Evolutionary conservation across 2,113 vertebrate genomes (phyloP).

Genomic region (Natator depressus): DNA sequence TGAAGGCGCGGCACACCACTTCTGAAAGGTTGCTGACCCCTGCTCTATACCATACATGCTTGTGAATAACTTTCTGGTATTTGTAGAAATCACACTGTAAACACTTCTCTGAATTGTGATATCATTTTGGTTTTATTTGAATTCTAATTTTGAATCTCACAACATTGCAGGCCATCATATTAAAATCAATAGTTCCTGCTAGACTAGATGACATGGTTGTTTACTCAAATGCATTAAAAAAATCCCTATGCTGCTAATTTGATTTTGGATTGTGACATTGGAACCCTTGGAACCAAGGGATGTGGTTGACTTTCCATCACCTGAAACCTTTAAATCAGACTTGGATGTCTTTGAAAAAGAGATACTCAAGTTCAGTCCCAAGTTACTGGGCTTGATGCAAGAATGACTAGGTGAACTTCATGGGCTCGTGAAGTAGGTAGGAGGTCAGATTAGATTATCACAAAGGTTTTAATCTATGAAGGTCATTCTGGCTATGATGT

Average conservation of each 20-base stretch:
- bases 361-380: background rate
- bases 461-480: background rate
- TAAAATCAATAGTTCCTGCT: background rate
- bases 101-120: background rate
- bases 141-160: background rate
- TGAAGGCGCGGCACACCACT: too few species aligned
- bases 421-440: background rate
- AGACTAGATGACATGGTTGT: background rate
- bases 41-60: rapidly evolving
- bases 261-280: background rate
- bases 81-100: background rate
- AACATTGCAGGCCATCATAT: background rate
- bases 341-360: background rate
- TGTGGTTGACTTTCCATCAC: background rate
- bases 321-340: background rate
- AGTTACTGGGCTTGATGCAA: background rate
- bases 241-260: background rate
- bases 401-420: background rate
- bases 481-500: background rate
- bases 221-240: background rate
- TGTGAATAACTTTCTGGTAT: background rate
- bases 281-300: background rate
- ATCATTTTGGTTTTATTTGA: background rate
- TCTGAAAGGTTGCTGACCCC: too few species aligned
- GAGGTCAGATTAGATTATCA: background rate